Base-by-base conservation (phyloP, 2,888 invertebrate genomes). In the Molanna angustata region DNA sequence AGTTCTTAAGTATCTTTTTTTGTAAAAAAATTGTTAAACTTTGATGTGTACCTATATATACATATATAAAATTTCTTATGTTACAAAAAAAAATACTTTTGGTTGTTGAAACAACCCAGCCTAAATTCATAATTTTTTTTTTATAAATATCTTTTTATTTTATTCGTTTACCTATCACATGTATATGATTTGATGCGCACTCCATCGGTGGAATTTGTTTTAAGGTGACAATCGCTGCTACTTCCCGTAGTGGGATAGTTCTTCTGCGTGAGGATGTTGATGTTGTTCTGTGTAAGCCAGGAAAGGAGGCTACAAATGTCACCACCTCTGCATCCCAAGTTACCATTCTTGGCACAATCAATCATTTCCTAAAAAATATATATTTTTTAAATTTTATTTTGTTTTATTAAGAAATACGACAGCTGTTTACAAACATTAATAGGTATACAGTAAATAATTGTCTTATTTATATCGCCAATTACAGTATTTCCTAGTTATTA, bases 321-420 rank as follows among this genome's bases (percentile, higher is more conserved):
- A 21, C 92, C 92, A 17, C 92, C 92, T 1, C 78, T 69, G 69
- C 92, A 92, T 0, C 90, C 92, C 57, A 77, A 76, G 69, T 87
- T 88, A 27, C 81, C 82, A 22, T 83, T 77, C 4, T 75, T 73
- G 0, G 90, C 85, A 71, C 93, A 93, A 70, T 93, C 92, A 61
- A 93, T 85, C 62, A 85, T 80, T 77, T 92, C 77, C 70, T 78
- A 32, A 14, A 45, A 46, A 55, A 48, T 33, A 17, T 18, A 18
- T 33, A 33, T 33, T 11, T 4, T 33, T 3, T 33, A 33, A 7
- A 27, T 27, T 27, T 7, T 27, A 27, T 7, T 27, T 6, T 7
- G 11, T 27, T 11, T 27, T 27, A 27, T 27, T 6, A 6, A 7
- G 11, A 27, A 27, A 27, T 27, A 27, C n/a, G n/a, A n/a, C n/a